A percentile compares a stretch with the other conserved stretches of the same genome.
Evolutionary conservation across 2,888 invertebrate species (phyloP).

Genomic region (Eupelmus urozonus): DNA sequence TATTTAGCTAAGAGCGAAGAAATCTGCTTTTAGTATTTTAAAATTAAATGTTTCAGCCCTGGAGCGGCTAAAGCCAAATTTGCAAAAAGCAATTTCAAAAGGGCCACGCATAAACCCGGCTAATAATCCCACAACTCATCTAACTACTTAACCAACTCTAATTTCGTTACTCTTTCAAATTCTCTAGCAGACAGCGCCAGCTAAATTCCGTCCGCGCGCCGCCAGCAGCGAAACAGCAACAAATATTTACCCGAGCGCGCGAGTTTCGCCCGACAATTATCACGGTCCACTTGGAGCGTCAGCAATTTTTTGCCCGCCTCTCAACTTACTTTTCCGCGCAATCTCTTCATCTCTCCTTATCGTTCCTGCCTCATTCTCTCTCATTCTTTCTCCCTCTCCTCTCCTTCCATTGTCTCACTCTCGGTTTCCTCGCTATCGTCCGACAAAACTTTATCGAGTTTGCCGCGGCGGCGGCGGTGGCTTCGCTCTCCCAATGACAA

Average conservation of each 20-base stretch:
- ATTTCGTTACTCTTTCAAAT: neutral
- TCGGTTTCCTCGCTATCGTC: slow-evolving; percentile 15
- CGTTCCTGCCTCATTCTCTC: neutral
- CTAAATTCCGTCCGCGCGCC: neutral
- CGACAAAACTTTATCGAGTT: slow-evolving; percentile 75
- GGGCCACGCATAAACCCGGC: no score
- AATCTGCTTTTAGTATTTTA: no score
- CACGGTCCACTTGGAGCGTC: neutral
- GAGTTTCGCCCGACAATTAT: neutral
- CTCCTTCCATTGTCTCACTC: slow-evolving; percentile 13
- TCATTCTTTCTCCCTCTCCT: neutral
- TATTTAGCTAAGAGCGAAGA: no score
- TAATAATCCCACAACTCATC: no score
- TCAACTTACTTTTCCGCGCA: neutral
- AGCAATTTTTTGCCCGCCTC: slow-evolving; percentile 4
- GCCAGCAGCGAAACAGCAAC: neutral
- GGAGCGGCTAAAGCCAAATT: no score
- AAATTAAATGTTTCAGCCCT: no score
- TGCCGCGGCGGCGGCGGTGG: slow-evolving; percentile 71
- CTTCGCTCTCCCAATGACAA: slow-evolving; percentile 70
- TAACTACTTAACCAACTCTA: no score
- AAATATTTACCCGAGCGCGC: neutral
- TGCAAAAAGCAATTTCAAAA: no score
- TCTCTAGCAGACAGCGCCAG: neutral
- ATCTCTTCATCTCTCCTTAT: slow-evolving; percentile 28